A percentile compares a stretch with the other conserved stretches of the same genome.
Evolutionary conservation across 2,888 invertebrate genomes (phyloP).

Genomic region (Hermodice carunculata): DNA sequence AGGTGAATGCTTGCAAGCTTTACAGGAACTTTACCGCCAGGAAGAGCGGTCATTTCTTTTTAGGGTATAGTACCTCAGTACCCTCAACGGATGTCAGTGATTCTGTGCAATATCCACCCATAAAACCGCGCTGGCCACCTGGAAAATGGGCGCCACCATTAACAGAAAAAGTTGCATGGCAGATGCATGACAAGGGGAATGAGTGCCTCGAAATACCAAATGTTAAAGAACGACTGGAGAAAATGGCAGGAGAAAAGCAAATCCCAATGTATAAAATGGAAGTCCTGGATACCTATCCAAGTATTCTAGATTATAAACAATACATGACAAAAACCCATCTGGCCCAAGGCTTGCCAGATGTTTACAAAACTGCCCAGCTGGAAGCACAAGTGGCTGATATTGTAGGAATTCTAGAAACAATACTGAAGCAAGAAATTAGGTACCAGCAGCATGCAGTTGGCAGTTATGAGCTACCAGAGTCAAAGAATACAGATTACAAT

Average conservation of each 20-base stretch:
- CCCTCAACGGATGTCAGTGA: too few relatives aligned
- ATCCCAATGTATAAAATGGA: constrained; percentile 19
- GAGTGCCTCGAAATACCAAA: constrained; percentile 38
- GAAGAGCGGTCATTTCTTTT: too few relatives aligned
- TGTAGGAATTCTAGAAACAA: constrained; percentile 82
- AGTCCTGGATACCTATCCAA: constrained; percentile 31
- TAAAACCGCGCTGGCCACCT: constrained; percentile 59
- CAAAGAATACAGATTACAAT: too few relatives aligned
- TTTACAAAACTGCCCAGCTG: constrained; percentile 70
- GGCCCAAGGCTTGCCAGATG: constrained; percentile 76
- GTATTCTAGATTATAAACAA: constrained; percentile 77
- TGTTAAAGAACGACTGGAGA: constrained; percentile 46
- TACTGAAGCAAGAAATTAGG: too few relatives aligned
- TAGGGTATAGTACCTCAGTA: too few relatives aligned
- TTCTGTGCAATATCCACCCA: constrained; percentile 56
- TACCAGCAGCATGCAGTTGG: too few relatives aligned
- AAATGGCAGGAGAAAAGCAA: constrained; percentile 34
- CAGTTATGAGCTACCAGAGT: too few relatives aligned
- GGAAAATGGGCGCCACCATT: constrained; percentile 60
- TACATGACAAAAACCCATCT: constrained; percentile 85
- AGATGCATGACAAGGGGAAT: constrained; percentile 45
- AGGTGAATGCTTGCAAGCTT: too few relatives aligned
- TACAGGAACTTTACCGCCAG: too few relatives aligned
- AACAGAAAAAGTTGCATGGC: constrained; percentile 52
- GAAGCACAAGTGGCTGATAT: constrained; percentile 78